phyloP scores from a whole-genome alignment of 2,888 invertebrate genomes.

The Drosophila longiperda region DNA sequence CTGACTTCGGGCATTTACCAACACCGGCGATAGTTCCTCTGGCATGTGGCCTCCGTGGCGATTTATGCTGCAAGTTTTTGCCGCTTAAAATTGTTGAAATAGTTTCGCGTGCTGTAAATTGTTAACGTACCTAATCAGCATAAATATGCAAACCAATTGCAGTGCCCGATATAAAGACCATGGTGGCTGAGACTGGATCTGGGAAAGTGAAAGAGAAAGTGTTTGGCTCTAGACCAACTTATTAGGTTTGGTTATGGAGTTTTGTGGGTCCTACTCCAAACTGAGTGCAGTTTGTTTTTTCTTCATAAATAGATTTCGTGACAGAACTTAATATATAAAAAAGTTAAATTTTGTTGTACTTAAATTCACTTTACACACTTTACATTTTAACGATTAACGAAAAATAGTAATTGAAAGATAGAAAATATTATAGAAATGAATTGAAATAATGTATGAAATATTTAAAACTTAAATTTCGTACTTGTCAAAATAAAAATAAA shows the following conservation, averaged over 20 bases:
- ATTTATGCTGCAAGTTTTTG: constrained; percentile 63
- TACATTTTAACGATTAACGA: constrained; percentile 21
- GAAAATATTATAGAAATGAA: background rate
- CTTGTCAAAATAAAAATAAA: background rate
- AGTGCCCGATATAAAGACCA: constrained; percentile 17
- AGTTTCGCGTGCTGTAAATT: constrained; percentile 75
- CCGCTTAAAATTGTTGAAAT: constrained; percentile 58
- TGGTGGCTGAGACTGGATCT: background rate
- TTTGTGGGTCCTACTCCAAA: background rate
- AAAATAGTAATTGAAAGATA: constrained; percentile 3
- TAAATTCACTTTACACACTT: constrained; percentile 30
- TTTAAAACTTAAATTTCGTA: background rate
- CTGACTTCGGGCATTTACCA: constrained; percentile 37
- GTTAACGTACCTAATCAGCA: constrained; percentile 75
- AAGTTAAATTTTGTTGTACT: constrained; percentile 14
- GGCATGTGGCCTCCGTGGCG: constrained; percentile 29
- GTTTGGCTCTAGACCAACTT: constrained; percentile 45
- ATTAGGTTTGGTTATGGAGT: constrained; percentile 52
- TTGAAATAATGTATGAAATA: background rate
- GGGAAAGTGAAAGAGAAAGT: constrained; percentile 50
- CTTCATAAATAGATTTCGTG: constrained; percentile 37
- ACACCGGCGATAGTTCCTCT: constrained; percentile 30
- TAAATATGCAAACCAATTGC: constrained; percentile 63
- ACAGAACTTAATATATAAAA: constrained; percentile 7
- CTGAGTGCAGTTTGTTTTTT: constrained; percentile 7